A percentile compares a stretch with the other conserved stretches of the same genome.
These are phyloP conservation scores for Scaptomyza polygonia DNA, from an alignment of 2,888 invertebrate genomes.

Conservation along the genomic window DNA sequence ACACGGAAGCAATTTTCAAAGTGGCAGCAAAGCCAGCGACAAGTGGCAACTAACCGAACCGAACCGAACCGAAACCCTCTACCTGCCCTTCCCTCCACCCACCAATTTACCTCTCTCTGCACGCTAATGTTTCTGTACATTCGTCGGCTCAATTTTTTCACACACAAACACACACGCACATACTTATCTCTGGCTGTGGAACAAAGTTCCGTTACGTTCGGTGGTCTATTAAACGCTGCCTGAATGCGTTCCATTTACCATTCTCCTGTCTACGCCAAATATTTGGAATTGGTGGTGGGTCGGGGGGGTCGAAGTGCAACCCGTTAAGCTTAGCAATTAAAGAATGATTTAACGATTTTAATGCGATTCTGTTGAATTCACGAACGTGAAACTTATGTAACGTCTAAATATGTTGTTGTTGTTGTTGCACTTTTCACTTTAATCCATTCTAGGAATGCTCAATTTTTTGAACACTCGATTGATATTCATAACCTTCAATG, in stretches of 20 bases:
- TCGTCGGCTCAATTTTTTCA: constrained; percentile 16
- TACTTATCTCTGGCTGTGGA: not conserved
- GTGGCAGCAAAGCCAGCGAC: constrained; percentile 53
- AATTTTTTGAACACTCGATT: not conserved
- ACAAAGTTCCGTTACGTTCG: not conserved
- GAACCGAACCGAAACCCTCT: not conserved
- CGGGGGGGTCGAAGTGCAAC: no score
- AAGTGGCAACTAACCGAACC: constrained; percentile 42
- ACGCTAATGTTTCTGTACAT: not conserved
- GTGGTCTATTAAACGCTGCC: constrained; percentile 51
- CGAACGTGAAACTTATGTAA: no score
- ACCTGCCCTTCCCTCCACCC: not conserved
- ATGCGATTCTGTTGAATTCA: constrained; percentile 1
- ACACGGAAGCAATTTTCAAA: constrained; percentile 74
- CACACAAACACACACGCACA: not conserved
- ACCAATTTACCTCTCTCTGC: not conserved
- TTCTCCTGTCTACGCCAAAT: no score
- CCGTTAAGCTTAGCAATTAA: constrained; percentile 31
- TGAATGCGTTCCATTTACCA: constrained; percentile 8
- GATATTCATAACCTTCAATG: not conserved
- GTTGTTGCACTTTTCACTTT: not conserved
- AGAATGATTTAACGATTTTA: constrained; percentile 19
- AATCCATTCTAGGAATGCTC: no score
- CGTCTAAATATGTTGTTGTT: no score
- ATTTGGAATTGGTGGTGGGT: no score